phyloP scores from a whole-genome alignment of 2,113 vertebrate genomes.

The Emydura subglobosa region DNA sequence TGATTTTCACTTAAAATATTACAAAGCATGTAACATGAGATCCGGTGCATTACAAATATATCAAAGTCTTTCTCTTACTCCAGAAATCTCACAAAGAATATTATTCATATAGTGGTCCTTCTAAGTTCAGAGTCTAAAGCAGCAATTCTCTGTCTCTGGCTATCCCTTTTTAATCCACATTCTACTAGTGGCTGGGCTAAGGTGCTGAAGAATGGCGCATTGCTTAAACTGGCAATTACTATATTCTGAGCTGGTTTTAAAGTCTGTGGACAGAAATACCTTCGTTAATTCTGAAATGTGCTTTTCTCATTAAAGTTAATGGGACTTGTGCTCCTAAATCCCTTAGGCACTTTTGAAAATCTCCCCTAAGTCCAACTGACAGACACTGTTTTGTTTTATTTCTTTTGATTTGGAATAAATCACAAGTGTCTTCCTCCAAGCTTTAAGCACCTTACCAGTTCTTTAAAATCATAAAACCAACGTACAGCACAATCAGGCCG shows the following conservation, averaged over 20 bases:
- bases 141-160: neutral
- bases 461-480: neutral
- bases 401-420: neutral
- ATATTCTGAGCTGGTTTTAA: neutral
- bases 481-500: fast-evolving
- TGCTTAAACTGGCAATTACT: neutral
- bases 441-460: neutral
- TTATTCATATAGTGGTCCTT: neutral
- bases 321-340: neutral
- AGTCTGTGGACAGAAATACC: conserved; percentile 47
- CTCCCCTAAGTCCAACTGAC: fast-evolving
- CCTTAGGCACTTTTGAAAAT: fast-evolving
- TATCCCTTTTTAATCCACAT: neutral
- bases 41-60: neutral
- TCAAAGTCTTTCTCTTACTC: neutral
- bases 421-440: neutral
- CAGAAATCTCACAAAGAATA: neutral
- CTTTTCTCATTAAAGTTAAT: conserved; percentile 41
- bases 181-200: neutral
- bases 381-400: neutral
- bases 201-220: neutral
- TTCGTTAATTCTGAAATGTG: conserved; percentile 35
- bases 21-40: neutral
- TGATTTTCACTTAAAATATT: neutral
- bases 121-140: neutral